phyloP scores from a whole-genome alignment of 2,888 invertebrate genomes.

The Leucophenga maculata region DNA sequence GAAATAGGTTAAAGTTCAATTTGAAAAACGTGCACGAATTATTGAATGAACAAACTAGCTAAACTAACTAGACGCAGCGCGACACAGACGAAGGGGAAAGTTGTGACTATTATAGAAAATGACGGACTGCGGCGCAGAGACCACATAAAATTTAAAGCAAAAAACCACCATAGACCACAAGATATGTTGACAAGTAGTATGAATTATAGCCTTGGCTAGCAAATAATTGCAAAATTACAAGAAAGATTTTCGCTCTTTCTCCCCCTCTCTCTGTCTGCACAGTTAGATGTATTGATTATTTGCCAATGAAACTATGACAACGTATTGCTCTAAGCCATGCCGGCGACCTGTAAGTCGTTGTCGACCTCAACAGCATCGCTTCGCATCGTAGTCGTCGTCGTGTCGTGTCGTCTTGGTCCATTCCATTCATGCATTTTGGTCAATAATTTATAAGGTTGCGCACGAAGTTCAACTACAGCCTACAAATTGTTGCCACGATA shows the following conservation, averaged over 20 bases:
- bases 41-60: no score
- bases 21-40: conserved; percentile 53
- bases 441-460: conserved; percentile 47
- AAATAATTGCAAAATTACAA: conserved; percentile 64
- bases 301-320: neutral
- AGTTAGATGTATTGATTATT: conserved; percentile 26
- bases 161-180: conserved; percentile 5
- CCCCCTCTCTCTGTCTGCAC: neutral
- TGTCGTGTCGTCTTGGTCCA: neutral
- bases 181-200: conserved; percentile 36
- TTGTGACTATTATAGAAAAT: no score
- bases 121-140: neutral
- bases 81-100: no score
- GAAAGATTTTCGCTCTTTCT: conserved; percentile 26
- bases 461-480: conserved; percentile 55
- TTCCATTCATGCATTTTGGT: conserved; percentile 13
- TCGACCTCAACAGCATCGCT: no score
- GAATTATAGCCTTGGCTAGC: conserved; percentile 61
- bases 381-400: neutral
- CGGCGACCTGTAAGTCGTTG: neutral
- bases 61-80: no score
- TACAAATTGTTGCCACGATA: conserved; percentile 53
- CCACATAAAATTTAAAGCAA: neutral
- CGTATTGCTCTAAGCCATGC: neutral
- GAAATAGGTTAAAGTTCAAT: conserved; percentile 62